Base-by-base conservation (phyloP, 2,113 vertebrate species). In the Sinocyclocheilus rhinocerous region DNA sequence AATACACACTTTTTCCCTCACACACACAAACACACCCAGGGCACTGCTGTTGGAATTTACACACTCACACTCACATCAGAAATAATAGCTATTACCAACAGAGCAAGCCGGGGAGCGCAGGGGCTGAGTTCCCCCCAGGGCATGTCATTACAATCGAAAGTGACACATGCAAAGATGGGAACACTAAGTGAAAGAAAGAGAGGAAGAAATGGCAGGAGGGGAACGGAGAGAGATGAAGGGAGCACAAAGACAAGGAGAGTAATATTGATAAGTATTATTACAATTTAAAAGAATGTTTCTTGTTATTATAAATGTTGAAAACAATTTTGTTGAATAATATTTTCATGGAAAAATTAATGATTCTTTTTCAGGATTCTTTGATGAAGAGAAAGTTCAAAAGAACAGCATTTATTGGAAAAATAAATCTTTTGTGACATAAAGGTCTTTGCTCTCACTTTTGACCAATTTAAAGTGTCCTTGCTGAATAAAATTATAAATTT, bases 61-160 rank as follows among this genome's bases (percentile, higher is more conserved):
- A 92, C 93, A 92, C 93, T 93, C 93, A 91, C 92, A 92, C 88
- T 89, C 65, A 76, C 91, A 90, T 91, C 89, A 92, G 90, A 89
- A 93, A 93, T 91, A 95, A 92, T 92, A 94, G 89, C 93, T 92
- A 94, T 92, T 93, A 93, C 92, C 93, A 91, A 93, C 91, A 90
- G 91, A 93, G 93, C 92, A 92, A 91, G 93, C 91, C 92, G 86
- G 22, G 92, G 91, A 91, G 92, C 90, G 91, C 90, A 93, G 92
- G 92, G 91, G 92, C 90, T 88, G 91, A 67, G 90, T 92, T 94
- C 90, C 91, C 93, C 93, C 92, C 92, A 92, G 93, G 93, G 93
- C 92, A 95, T 91, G 91, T 95, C 94, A 95, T 90, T 86, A 85
- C 93, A 94, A 95, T 95, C 91, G 92, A 93, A 95, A 94, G 94